Percentiles rank a stretch among this genome's conserved stretches.
Evolutionary conservation across 2,113 vertebrate species (phyloP).

Genomic region (Arothron firmamentum): DNA sequence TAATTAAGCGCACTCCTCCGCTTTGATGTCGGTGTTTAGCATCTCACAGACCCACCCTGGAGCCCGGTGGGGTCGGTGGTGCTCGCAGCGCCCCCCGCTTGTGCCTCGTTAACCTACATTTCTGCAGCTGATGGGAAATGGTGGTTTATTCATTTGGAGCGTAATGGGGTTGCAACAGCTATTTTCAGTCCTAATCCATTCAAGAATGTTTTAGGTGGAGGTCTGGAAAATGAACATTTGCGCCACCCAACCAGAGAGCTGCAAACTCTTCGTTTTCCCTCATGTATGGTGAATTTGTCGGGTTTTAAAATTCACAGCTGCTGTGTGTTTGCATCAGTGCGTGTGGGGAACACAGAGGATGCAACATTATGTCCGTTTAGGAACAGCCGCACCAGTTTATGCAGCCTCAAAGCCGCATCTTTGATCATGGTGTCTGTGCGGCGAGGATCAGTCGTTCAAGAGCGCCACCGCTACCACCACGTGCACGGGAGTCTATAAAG

Average conservation of each 20-base stretch:
- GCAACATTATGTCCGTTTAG: not conserved
- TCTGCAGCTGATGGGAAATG: slow-evolving; percentile 40
- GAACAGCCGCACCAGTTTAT: not conserved
- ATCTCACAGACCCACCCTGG: slow-evolving; percentile 22
- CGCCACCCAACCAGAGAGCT: no score
- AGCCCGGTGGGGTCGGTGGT: slow-evolving; percentile 35
- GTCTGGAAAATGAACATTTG: slow-evolving; percentile 4
- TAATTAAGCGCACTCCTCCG: slow-evolving; percentile 42
- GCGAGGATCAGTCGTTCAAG: not conserved
- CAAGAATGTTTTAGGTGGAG: slow-evolving; percentile 2
- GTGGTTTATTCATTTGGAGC: not conserved
- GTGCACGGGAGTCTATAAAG: slow-evolving; percentile 11
- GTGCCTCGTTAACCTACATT: slow-evolving; percentile 68
- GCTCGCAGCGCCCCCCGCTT: slow-evolving; percentile 46
- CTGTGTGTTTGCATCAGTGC: no score
- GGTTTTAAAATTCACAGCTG: not conserved
- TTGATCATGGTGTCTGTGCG: not conserved
- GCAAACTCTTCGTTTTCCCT: no score
- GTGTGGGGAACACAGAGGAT: not conserved
- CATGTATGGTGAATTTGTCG: not conserved
- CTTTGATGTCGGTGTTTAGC: slow-evolving; percentile 48
- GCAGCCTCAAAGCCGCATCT: not conserved
- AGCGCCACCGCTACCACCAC: not conserved
- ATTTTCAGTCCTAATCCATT: not conserved
- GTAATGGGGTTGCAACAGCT: no score